Percentiles rank a stretch among this genome's conserved stretches.
Evolutionary conservation across 2,797 vertebrate genomes (phyloP).

Genomic region (Rhadinocentrus ornatus): DNA sequence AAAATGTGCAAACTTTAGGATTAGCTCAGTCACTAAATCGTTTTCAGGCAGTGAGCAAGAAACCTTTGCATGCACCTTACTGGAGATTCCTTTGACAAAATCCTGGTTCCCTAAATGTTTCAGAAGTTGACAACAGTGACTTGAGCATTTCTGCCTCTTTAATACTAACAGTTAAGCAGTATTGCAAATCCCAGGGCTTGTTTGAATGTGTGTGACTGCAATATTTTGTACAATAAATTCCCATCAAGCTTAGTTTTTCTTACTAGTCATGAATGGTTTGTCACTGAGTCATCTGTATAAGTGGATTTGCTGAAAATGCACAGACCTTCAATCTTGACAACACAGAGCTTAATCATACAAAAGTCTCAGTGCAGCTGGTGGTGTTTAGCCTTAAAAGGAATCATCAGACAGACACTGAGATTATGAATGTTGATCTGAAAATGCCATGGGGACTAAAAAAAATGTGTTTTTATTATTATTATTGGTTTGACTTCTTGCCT

Average conservation of each 20-base stretch:
- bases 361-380: background rate
- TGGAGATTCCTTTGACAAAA: no score
- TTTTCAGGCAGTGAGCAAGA: background rate
- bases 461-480: background rate
- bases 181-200: background rate
- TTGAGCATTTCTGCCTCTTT: background rate
- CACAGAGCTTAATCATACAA: background rate
- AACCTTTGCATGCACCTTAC: background rate
- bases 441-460: background rate
- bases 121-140: no score
- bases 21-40: background rate
- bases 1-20: background rate
- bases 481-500: conserved; percentile 17
- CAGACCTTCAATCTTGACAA: background rate
- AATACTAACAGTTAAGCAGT: background rate
- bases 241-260: background rate
- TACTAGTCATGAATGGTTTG: background rate
- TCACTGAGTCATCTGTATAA: background rate
- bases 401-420: conserved; percentile 39
- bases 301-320: background rate
- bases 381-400: background rate
- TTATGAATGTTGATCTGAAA: conserved; percentile 11
- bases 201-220: background rate
- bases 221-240: background rate
- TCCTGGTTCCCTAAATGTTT: no score